These are phyloP conservation scores for Laticauda colubrina DNA, from an alignment of 2,113 vertebrate species.

Conservation along the genomic window DNA sequence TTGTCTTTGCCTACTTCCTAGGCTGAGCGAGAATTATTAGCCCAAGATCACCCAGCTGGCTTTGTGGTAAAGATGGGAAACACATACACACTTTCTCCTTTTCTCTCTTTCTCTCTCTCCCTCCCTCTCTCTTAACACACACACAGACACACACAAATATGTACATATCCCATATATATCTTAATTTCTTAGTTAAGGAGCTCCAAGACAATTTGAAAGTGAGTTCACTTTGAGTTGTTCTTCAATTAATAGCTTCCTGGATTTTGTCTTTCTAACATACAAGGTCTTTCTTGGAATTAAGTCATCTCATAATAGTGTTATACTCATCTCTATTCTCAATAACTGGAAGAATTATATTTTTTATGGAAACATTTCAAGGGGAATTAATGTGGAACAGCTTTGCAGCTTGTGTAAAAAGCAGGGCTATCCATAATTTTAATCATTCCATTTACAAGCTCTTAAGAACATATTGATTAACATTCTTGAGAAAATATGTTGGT, in stretches of 20 bases:
- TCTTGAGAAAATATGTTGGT: not conserved
- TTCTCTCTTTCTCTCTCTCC: no score
- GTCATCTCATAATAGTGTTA: conserved; percentile 39
- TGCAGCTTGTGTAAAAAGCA: not conserved
- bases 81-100: no score
- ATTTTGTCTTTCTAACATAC: not conserved
- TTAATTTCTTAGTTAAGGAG: not conserved
- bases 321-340: conserved; percentile 11
- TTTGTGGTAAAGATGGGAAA: not conserved
- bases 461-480: not conserved
- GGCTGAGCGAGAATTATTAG: not conserved
- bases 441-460: not conserved
- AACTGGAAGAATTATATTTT: conserved; percentile 39
- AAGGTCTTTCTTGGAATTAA: conserved; percentile 9
- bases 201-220: not conserved
- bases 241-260: conserved; percentile 1
- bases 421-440: not conserved
- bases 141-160: not conserved
- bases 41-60: not conserved
- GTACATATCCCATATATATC: not conserved
- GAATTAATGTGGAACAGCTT: not conserved
- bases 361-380: conserved; percentile 50
- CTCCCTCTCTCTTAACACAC: no score
- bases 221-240: not conserved
- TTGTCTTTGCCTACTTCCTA: not conserved